A percentile compares a stretch with the other conserved stretches of the same genome.
Conservation (phyloP, 2,797 vertebrate genomes). For the Scleropages formosus region DNA sequence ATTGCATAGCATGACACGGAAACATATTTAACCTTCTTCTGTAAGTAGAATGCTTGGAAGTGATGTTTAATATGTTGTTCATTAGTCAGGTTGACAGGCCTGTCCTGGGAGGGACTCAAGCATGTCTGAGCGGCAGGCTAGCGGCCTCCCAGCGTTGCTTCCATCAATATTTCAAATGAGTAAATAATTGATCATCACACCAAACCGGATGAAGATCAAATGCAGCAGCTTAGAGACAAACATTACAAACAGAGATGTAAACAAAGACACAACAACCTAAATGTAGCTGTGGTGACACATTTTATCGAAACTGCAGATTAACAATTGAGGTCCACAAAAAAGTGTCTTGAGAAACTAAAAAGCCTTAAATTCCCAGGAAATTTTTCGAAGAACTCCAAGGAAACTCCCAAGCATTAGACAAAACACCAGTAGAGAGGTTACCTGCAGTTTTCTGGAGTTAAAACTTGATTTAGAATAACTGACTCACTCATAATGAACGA, state of each 20-base stretch:
- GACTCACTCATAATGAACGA: no score
- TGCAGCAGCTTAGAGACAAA: conserved; percentile 62
- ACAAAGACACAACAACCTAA: conserved; percentile 68
- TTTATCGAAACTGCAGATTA: conserved; percentile 36
- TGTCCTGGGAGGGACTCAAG: conserved; percentile 52
- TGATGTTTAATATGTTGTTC: conserved; percentile 39
- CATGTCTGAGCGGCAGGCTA: conserved; percentile 52
- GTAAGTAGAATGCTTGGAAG: conserved; percentile 4
- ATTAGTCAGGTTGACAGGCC: conserved; percentile 47
- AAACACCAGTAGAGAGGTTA: no score
- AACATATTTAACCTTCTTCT: conserved; percentile 38
- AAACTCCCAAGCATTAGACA: no score
- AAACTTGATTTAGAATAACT: no score
- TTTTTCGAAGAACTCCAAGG: no score
- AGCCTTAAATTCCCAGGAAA: no score
- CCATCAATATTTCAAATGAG: conserved; percentile 70
- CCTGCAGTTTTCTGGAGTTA: no score
- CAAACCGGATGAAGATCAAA: conserved; percentile 72
- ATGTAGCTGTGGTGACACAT: conserved; percentile 56
- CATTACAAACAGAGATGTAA: conserved; percentile 63
- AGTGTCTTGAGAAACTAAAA: no score
- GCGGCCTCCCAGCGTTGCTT: conserved; percentile 49
- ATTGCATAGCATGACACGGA: conserved; percentile 14
- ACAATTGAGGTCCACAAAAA: conserved; percentile 33
- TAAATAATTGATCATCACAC: conserved; percentile 76